Evolutionary conservation across 2,888 invertebrate genomes (phyloP).

Genomic region (Rhopalosiphum nymphaeae): DNA sequence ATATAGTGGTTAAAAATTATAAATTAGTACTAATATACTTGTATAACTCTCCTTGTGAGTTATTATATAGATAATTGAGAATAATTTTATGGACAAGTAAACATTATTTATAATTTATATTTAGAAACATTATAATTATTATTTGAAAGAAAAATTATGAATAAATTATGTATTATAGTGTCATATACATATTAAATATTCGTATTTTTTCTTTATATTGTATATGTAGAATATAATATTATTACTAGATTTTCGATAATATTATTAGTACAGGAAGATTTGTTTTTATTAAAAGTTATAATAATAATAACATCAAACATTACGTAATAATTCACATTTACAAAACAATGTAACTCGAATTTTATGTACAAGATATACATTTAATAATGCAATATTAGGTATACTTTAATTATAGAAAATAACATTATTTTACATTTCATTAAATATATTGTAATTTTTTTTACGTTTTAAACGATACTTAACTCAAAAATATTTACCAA

Average conservation of each 20-base stretch:
- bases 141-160: background rate
- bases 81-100: background rate
- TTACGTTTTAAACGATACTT: background rate
- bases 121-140: background rate
- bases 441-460: background rate
- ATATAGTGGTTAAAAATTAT: background rate
- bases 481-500: background rate
- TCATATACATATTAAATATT: background rate
- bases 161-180: background rate
- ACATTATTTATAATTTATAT: background rate
- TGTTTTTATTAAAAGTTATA: background rate
- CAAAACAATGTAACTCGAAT: background rate
- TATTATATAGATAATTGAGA: background rate
- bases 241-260: background rate
- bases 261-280: background rate
- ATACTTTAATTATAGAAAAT: background rate
- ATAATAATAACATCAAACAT: background rate
- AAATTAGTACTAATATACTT: background rate
- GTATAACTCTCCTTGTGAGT: background rate
- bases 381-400: background rate
- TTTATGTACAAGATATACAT: background rate
- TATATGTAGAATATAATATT: background rate
- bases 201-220: background rate
- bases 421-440: background rate
- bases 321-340: no score